Conservation (phyloP, 1,140 invertebrate species). For the Drepana arcuata region DNA sequence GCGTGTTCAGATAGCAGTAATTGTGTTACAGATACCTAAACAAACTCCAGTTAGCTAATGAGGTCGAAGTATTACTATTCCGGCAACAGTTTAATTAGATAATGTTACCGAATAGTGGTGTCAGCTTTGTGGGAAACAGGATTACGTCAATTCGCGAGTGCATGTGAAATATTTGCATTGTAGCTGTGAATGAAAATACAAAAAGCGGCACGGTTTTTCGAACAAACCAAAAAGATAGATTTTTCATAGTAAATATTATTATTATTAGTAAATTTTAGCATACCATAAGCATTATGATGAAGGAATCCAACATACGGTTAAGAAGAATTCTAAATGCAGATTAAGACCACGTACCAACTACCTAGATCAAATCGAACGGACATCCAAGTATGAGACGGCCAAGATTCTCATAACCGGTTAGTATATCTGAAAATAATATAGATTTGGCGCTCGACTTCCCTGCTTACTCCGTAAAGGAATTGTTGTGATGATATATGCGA, state of each 20-base stretch:
- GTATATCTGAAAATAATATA: background rate
- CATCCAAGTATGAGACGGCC: background rate
- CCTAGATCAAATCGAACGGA: background rate
- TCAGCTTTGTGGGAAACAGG: no score
- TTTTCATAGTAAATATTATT: background rate
- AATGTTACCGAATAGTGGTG: background rate
- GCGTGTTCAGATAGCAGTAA: slow-evolving; percentile 10
- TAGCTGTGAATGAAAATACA: no score
- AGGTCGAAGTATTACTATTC: slow-evolving; percentile 15
- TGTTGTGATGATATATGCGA: no score
- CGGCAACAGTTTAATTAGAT: slow-evolving; percentile 5
- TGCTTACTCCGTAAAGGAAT: no score
- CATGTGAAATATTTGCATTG: no score
- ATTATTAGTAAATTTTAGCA: background rate
- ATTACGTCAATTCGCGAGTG: no score
- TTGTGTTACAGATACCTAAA: slow-evolving; percentile 10
- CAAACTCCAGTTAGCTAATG: slow-evolving; percentile 9
- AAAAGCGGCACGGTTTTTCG: no score
- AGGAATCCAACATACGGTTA: no score
- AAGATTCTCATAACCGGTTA: background rate
- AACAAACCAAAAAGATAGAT: no score
- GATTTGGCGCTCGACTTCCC: no score
- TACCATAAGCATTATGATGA: no score
- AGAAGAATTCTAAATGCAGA: no score
- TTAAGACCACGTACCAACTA: background rate